Base-by-base conservation (phyloP, 92 coral and sea anemone genomes). In the Palythoa heliodiscus region DNA sequence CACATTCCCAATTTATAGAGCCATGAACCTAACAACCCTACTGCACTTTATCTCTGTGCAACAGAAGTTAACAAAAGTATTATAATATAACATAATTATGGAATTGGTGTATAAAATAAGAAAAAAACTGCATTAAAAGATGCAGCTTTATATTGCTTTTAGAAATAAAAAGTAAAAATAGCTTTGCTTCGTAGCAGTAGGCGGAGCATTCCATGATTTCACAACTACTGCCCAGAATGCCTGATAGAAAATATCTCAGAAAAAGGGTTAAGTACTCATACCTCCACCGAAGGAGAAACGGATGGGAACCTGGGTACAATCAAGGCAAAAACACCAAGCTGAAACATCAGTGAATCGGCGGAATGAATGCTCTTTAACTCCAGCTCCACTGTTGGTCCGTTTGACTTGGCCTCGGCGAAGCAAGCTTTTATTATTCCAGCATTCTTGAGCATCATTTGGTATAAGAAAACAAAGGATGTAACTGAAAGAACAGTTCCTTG, bases 261-360 rank as follows among this genome's bases (percentile, higher is more conserved):
- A 58, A 58, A 16, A 58, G 64, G 7, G n/a, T n/a, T 16, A 12
- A 20, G 75, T 55, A 54, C 25, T 35, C 82, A 13, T 43, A 78
- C 83, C 83, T 78, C 83, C 25, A 63, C 35, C 7, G 47, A 52
- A 43, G 7, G 48, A 20, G 83, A 55, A 7, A 71, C 54, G 14
- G 83, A 78, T 12, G 83, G 83, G n/a, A 78, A 47, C n/a, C 55
- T 63, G 38, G 83, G 83, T 61, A 78, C n/a, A 2, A 78, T 47
- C 35, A 78, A 52, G 12, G 73, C 83, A n/a, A 63, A 71, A 48
- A 78, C 83, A n/a, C 83, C 83, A 29, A 78, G 71, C 72, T 78
- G 83, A 78, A 78, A 78, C 20, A 78, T 3, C 73, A 78, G 24
- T 2, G 83, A 78, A 20, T 78, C 52, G 3, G 72, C 58, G 61